These are phyloP conservation scores for Cenopis cana DNA, from an alignment of 2,888 invertebrate species.

Conservation along the genomic window DNA sequence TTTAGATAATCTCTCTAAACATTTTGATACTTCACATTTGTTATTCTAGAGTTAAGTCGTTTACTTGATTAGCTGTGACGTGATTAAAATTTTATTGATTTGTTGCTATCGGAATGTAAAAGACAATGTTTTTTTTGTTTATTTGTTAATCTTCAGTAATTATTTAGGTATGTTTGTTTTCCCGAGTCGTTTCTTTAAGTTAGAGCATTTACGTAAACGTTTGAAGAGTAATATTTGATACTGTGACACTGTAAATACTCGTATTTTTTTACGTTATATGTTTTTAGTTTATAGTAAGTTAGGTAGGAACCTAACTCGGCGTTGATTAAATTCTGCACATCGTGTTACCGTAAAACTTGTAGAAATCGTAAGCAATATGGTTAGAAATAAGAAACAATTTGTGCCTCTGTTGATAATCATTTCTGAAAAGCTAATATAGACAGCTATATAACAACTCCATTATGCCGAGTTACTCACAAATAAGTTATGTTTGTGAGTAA, in stretches of 20 bases:
- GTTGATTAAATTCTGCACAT: slow-evolving; percentile 10
- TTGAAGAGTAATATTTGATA: slow-evolving; percentile 31
- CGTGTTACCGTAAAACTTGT: slow-evolving; percentile 11
- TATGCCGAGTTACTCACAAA: slow-evolving; percentile 26
- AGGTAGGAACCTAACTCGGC: slow-evolving; percentile 15
- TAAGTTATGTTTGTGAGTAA: slow-evolving; percentile 57
- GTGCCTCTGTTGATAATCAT: slow-evolving; percentile 10
- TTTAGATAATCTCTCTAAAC: slow-evolving; percentile 39
- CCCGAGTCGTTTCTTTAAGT: slow-evolving; percentile 18
- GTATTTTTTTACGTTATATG: slow-evolving; percentile 38
- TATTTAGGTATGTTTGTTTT: slow-evolving; percentile 19
- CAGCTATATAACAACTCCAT: background rate
- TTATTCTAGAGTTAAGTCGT: slow-evolving; percentile 29
- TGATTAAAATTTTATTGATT: slow-evolving; percentile 26
- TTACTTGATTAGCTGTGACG: slow-evolving; percentile 32
- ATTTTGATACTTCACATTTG: slow-evolving; percentile 33
- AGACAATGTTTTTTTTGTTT: slow-evolving; percentile 19
- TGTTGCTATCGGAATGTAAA: slow-evolving; percentile 20
- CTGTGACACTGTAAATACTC: slow-evolving; percentile 42
- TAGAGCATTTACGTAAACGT: slow-evolving; percentile 34
- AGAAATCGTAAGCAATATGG: slow-evolving; percentile 30
- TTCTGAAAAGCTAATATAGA: background rate
- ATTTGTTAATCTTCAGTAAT: slow-evolving; percentile 15
- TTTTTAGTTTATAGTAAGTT: slow-evolving; percentile 31
- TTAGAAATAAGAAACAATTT: slow-evolving; percentile 22